Evolutionary conservation across 2,888 invertebrate species (phyloP), one percentile per base, ranked within the genome.

Genomic region (Gymnocheta viridis): DNA sequence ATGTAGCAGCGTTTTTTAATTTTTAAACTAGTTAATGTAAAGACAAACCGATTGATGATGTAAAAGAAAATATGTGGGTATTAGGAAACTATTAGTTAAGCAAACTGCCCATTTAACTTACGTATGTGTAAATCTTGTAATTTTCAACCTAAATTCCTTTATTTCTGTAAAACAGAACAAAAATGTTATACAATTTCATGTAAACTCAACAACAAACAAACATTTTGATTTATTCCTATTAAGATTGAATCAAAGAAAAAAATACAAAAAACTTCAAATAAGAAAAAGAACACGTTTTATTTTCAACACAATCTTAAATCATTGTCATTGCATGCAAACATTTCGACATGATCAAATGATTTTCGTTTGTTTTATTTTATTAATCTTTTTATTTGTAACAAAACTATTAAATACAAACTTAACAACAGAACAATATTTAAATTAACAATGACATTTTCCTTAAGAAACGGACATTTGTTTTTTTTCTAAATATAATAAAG

Each of bases 271-370:
- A 19, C n/a, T n/a, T n/a, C n/a, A 17, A 32, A 56, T 29, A 49
- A 38, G 10, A 7, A 62, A 67, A 35, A 32, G 38, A n/a, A n/a
- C n/a, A 27, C 4, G 17, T 69, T 70, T 44, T 54, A 19, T 67
- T 82, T 69, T 72, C 35, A 69, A 81, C 54, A 81, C 54, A 81
- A 73, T 38, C 54, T 84, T 81, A 84, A 84, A 84, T 84, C 84
- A 81, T 78, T 84, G 72, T 84, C 84, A 77, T 62, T 44, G 72
- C 72, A 51, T 41, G 72, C 58, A 27, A 60, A 82, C 32, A 82
- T 78, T 78, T 62, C 51, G 67, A 32, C 64, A 58, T 38, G 38
- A 70, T 44, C 69, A 80, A 83, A 64, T 66, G 67, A 74, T 76
- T 62, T 78, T 76, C 3, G 49, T 66, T 79, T 73, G 19, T 54